Base-by-base conservation (phyloP, 2,797 vertebrate species). In the Tapera naevia region DNA sequence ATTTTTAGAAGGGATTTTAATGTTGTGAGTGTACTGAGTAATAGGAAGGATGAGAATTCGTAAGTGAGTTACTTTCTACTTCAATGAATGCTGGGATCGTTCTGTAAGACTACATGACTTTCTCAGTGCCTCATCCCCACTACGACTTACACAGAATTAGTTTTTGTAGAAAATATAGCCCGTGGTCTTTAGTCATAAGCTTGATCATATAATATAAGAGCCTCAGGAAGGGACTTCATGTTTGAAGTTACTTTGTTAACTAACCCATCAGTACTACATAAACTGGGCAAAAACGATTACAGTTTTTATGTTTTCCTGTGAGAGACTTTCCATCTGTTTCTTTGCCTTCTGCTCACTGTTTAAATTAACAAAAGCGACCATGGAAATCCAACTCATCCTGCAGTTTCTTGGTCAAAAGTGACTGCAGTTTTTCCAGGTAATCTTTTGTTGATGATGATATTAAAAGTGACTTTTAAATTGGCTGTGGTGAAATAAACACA, bases 381-480 rank as follows among this genome's bases (percentile, higher is more conserved):
- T n/a, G 50, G 65, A 95, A 96, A 91, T 90, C 35, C 67, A 82
- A 14, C 32, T 48, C 19, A 46, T 86, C 94, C 83, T 85, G 25
- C 37, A 74, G 57, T 88, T 90, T 65, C 74, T 72, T 0, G 0
- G 30, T 84, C 61, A 69, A 73, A 91, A 88, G 24, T 24, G 23
- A 88, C 17, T 1, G 1, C 60, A 7, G 62, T 89, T 95, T 83
- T 86, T 19, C 33, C 89, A 96, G 94, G 86, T 96, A 90, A 71
- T 85, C 78, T 71, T 94, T 82, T 61, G 80, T 76, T 87, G 84
- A 94, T 90, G 80, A 80, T 86, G n/a, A 71, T 96, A 94, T 95
- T 96, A 94, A 88, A 92, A 95, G 76, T 89, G 86, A 72, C 88
- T 97, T 97, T 94, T 86, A 94, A 87, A 93, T 89, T 48, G 78